These are phyloP conservation scores for Lithophane ornitopus DNA, from an alignment of 2,888 invertebrate species.

Conservation along the genomic window DNA sequence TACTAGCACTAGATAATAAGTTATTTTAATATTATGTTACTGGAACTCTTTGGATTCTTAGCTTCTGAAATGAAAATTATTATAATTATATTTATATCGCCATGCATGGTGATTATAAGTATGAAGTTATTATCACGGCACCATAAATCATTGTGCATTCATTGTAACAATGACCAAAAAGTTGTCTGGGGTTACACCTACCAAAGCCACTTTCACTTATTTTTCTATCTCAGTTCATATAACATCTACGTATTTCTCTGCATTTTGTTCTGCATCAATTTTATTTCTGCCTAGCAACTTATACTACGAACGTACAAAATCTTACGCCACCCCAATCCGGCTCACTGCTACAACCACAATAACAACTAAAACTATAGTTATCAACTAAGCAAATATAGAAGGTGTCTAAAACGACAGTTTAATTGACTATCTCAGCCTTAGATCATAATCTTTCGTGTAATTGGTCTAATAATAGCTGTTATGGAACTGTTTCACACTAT, in stretches of 20 bases:
- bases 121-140: background rate
- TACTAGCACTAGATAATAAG: background rate
- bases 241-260: background rate
- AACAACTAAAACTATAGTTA: slow-evolving; percentile 41
- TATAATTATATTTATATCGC: background rate
- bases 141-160: background rate
- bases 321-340: background rate
- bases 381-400: slow-evolving; percentile 47
- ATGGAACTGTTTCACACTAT: slow-evolving; percentile 51
- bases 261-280: background rate
- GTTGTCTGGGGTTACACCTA: background rate
- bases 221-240: background rate
- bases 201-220: background rate
- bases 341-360: slow-evolving; percentile 13
- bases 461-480: slow-evolving; percentile 62
- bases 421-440: slow-evolving; percentile 57
- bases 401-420: slow-evolving; percentile 58
- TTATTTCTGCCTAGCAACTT: background rate
- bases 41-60: background rate
- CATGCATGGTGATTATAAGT: background rate
- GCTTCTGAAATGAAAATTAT: background rate
- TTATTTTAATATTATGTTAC: background rate
- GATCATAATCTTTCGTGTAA: slow-evolving; percentile 64
- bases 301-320: background rate
- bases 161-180: background rate